A percentile compares a stretch with the other conserved stretches of the same genome.
Evolutionary conservation across 2,113 vertebrate species (phyloP).

Genomic region (Carettochelys insculpta): DNA sequence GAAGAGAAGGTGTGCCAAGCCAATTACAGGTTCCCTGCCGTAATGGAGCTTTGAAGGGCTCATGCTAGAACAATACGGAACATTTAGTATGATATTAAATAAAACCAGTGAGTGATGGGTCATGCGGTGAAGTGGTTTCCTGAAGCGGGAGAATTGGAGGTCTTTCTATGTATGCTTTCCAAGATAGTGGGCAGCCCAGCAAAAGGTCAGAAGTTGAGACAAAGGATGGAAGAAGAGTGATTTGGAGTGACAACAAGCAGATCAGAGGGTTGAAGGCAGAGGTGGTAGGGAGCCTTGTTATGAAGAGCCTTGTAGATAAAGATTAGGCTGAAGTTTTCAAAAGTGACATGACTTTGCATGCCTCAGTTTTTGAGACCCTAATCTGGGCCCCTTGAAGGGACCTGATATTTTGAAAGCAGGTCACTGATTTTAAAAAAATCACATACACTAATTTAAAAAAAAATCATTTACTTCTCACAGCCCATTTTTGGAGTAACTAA

Average conservation of each 20-base stretch:
- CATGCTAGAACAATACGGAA: background rate
- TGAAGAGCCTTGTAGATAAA: background rate
- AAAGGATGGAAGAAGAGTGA: background rate
- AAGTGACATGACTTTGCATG: background rate
- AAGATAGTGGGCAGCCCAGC: background rate
- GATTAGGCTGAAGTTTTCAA: background rate
- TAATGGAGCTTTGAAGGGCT: background rate
- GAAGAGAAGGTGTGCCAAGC: background rate
- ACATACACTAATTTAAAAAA: no score
- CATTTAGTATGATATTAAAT: background rate
- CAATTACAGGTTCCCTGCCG: background rate
- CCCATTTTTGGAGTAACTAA: background rate
- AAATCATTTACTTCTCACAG: background rate
- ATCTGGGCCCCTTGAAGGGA: background rate
- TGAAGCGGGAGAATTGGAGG: background rate
- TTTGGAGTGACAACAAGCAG: background rate
- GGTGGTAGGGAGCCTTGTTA: background rate
- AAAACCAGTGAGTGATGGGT: background rate
- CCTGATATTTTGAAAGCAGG: background rate
- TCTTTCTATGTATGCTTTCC: background rate
- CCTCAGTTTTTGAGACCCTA: background rate
- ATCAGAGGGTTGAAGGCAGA: background rate
- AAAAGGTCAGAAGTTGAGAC: background rate
- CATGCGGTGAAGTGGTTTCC: background rate
- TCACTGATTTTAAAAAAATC: no score